Evolutionary conservation across 2,797 vertebrate species (phyloP), one percentile per base, ranked within the genome.

Genomic region (Enteromius mattozi): DNA sequence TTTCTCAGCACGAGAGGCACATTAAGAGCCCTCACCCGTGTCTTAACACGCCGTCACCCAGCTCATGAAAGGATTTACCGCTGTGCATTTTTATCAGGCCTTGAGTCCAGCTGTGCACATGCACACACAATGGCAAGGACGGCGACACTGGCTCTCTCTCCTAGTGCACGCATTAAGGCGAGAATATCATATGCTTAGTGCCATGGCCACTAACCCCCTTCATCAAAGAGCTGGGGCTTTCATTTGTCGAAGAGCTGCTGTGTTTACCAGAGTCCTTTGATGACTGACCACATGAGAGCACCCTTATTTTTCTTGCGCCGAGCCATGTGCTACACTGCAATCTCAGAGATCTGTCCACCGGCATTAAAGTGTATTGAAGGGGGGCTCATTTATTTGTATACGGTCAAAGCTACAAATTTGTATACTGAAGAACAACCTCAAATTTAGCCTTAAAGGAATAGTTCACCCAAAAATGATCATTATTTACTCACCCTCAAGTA

Each of bases 211-310:
- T 76, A 78, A 83, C 63, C 63, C 16, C 37, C 74, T 78, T 78
- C 35, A 83, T 69, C 72, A 82, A 76, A 82, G 81, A 40, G 42
- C n/a, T 4, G 24, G 42, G 45, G 45, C 70, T 76, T 75, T 82
- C 45, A 82, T 83, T 77, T 83, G 74, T 78, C 19, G 19, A 54
- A 83, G 65, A 84, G 75, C 82, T 78, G 37, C 65, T 70, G 27
- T 78, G 74, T 86, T 89, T 80, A 63, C 84, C 83, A 84, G 35
- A 89, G 87, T 86, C 83, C 87, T 94, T 92, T 91, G 89, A 93
- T 92, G 89, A 91, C 90, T 90, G 87, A 89, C 89, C 88, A 86
- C 86, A 84, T 78, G 59, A 84, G 65, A 12, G 27, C 21, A 35
- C 51, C 75, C 75, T 84, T 84, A 78, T 70, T 70, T 84, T 59